Evolutionary conservation across 2,888 invertebrate species (phyloP).

Genomic region (Polia nebulosa): DNA sequence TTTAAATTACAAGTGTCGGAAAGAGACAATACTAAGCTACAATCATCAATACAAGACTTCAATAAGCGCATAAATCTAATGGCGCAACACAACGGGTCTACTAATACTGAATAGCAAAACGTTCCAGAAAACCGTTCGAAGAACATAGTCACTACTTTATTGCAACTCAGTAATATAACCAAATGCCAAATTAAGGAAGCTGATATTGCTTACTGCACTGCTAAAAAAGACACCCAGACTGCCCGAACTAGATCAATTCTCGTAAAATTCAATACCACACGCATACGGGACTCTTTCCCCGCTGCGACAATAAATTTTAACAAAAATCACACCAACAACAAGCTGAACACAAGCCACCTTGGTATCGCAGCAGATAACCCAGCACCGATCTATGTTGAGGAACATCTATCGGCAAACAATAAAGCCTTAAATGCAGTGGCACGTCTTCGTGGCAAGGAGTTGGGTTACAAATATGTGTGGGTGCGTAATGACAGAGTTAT

Average conservation of each 20-base stretch:
- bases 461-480: too few relatives aligned
- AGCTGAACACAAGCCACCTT: conserved; percentile 4
- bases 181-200: neutral
- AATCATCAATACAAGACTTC: neutral
- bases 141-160: neutral
- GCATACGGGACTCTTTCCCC: neutral
- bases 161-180: neutral
- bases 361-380: neutral
- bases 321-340: neutral
- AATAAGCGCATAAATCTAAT: neutral
- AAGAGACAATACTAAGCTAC: neutral
- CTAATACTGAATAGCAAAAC: neutral
- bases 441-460: neutral
- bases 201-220: neutral
- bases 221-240: conserved; percentile 6
- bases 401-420: neutral
- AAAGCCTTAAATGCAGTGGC: neutral
- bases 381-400: conserved; percentile 1
- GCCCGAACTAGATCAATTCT: conserved; percentile 7
- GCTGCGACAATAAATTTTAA: neutral
- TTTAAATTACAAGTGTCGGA: neutral
- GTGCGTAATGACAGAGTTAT: too few relatives aligned
- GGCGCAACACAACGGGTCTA: neutral
- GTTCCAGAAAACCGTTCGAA: neutral
- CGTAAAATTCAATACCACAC: conserved; percentile 3